Conservation (phyloP, 1,140 invertebrate genomes). For the Zaprionus africanus region DNA sequence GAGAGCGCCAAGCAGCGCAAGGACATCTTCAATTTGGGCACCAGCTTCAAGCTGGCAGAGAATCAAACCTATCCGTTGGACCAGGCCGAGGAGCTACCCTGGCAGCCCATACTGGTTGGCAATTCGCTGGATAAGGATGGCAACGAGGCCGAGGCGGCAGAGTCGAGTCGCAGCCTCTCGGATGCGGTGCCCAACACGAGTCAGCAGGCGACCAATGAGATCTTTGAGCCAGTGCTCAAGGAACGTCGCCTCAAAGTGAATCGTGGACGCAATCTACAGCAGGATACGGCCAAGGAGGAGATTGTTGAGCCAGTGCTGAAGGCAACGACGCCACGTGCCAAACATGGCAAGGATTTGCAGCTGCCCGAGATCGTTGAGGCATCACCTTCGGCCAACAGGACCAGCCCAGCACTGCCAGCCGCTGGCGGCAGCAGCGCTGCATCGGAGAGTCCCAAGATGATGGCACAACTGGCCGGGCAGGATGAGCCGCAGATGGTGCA, state of each 20-base stretch:
- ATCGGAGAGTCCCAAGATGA: slow-evolving; percentile 53
- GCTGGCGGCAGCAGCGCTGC: background rate
- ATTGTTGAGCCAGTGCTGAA: slow-evolving; percentile 90
- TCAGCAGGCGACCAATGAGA: slow-evolving; percentile 81
- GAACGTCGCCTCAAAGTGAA: slow-evolving; percentile 58
- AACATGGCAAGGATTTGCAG: slow-evolving; percentile 83
- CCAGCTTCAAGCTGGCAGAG: slow-evolving; percentile 72
- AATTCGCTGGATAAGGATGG: slow-evolving; percentile 85
- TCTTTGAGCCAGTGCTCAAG: slow-evolving; percentile 80
- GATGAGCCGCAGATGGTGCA: slow-evolving; percentile 88
- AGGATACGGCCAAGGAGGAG: slow-evolving; percentile 84
- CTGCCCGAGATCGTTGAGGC: slow-evolving; percentile 23
- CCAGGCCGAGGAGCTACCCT: slow-evolving; percentile 84
- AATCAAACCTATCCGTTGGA: slow-evolving; percentile 70
- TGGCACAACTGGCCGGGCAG: slow-evolving; percentile 46
- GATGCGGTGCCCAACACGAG: slow-evolving; percentile 32
- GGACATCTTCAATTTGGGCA: slow-evolving; percentile 78
- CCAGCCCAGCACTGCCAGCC: background rate
- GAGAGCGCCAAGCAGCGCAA: slow-evolving; percentile 76
- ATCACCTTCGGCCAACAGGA: slow-evolving; percentile 2
- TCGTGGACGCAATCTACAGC: slow-evolving; percentile 76
- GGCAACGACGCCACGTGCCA: slow-evolving; percentile 86
- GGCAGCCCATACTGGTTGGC: slow-evolving; percentile 84
- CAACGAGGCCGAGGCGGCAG: slow-evolving; percentile 84
- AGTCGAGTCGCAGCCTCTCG: slow-evolving; percentile 87